These are phyloP conservation scores for Naja naja DNA, from an alignment of 2,113 vertebrate genomes.

Conservation along the genomic window DNA sequence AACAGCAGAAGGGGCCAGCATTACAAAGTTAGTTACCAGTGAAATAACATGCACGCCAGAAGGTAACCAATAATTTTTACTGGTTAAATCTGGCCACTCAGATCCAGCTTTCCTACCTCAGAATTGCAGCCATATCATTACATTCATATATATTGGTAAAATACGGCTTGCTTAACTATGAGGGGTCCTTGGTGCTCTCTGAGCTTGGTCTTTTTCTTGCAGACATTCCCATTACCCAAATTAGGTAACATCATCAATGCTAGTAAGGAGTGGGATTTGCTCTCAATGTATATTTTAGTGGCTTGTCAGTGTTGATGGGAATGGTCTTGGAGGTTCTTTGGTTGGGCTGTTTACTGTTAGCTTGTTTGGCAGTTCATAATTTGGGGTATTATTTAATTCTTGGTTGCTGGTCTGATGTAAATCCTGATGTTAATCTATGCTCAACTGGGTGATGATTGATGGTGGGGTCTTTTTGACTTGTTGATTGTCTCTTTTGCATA, in stretches of 20 bases:
- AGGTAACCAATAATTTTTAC: neutral
- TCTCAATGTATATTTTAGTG: neutral
- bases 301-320: neutral
- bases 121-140: neutral
- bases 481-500: neutral
- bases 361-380: neutral
- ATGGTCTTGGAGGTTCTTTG: neutral
- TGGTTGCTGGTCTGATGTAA: neutral
- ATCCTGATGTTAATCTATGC: neutral
- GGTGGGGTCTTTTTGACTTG: neutral
- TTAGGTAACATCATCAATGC: neutral
- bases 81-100: neutral
- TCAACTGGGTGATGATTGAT: neutral
- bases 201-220: neutral
- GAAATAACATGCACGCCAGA: neutral
- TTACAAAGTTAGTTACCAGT: neutral
- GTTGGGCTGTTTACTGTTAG: neutral
- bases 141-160: neutral
- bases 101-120: neutral
- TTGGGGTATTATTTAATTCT: neutral
- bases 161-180: neutral
- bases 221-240: neutral
- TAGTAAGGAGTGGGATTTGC: neutral
- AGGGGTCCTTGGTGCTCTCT: neutral
- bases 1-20: neutral